Percentiles rank a stretch among this genome's conserved stretches.
Evolutionary conservation across 2,888 invertebrate genomes (phyloP).

Genomic region (Eupelmus urozonus): DNA sequence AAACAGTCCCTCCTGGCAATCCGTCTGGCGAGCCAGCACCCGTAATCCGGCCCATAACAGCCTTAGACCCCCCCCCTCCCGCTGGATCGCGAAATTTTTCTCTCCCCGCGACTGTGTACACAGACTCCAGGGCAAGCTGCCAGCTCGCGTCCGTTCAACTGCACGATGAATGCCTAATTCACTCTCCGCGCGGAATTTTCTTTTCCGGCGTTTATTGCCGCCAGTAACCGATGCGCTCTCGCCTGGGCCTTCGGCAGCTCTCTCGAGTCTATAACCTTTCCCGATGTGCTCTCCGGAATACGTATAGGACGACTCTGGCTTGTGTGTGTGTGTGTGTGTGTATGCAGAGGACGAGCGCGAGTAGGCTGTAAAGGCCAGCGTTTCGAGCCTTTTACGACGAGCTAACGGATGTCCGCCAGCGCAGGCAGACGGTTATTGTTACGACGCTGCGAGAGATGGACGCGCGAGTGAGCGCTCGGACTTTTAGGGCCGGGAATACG

Average conservation of each 20-base stretch:
- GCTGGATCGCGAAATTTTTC: not conserved
- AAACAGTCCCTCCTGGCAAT: too few relatives aligned
- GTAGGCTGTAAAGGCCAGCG: conserved; percentile 6
- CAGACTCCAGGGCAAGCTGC: conserved; percentile 32
- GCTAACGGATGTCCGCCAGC: conserved; percentile 24
- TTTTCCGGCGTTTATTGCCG: conserved; percentile 25
- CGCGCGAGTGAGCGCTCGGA: too few relatives aligned
- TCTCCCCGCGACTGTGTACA: not conserved
- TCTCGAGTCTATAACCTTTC: not conserved
- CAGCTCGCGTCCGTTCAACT: conserved; percentile 23
- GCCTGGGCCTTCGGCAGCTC: not conserved
- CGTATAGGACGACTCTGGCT: too few relatives aligned
- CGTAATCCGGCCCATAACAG: not conserved
- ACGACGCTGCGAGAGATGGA: not conserved
- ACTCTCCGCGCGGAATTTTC: conserved; percentile 32
- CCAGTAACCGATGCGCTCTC: too few relatives aligned
- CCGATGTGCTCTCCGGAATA: not conserved
- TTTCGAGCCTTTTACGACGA: conserved; percentile 36
- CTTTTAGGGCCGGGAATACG: not conserved
- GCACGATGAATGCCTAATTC: conserved; percentile 50
- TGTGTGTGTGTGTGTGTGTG: not conserved
- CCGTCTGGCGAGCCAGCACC: not conserved
- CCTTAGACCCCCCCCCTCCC: not conserved
- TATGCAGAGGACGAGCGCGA: not conserved
- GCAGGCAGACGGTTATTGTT: conserved; percentile 41